Evolutionary conservation across 2,113 vertebrate species (phyloP).

Genomic region (Tenrec ecaudatus): DNA sequence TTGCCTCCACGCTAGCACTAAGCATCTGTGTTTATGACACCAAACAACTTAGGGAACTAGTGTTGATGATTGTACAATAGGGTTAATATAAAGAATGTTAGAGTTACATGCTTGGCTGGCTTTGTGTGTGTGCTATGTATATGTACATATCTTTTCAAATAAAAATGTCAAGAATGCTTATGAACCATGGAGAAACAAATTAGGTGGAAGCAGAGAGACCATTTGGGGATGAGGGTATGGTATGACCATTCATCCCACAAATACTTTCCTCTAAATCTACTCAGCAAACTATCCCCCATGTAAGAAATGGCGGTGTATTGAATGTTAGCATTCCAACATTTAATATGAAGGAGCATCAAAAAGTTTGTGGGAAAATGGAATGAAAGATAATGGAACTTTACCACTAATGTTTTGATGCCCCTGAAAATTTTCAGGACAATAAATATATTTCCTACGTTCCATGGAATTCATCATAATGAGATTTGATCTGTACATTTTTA

Average conservation of each 20-base stretch:
- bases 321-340: slow-evolving; percentile 53
- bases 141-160: not conserved
- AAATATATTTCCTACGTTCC: slow-evolving; percentile 48
- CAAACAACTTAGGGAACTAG: not conserved
- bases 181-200: slow-evolving; percentile 26
- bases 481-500: slow-evolving; percentile 44
- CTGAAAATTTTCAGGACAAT: slow-evolving; percentile 21
- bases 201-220: not conserved
- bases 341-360: not conserved
- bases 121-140: not conserved
- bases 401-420: too few species aligned
- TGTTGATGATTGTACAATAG: not conserved
- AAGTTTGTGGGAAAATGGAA: too few species aligned
- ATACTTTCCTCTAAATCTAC: slow-evolving; percentile 45
- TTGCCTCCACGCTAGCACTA: not conserved
- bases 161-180: not conserved
- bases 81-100: not conserved
- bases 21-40: not conserved
- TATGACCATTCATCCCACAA: not conserved
- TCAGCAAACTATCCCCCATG: slow-evolving; percentile 42
- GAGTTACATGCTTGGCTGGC: not conserved
- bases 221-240: slow-evolving; percentile 15
- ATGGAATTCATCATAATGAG: slow-evolving; percentile 38
- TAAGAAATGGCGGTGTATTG: not conserved
- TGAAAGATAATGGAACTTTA: too few species aligned